Base-by-base conservation (phyloP, 2,113 vertebrate species). In the Physeter macrocephalus region DNA sequence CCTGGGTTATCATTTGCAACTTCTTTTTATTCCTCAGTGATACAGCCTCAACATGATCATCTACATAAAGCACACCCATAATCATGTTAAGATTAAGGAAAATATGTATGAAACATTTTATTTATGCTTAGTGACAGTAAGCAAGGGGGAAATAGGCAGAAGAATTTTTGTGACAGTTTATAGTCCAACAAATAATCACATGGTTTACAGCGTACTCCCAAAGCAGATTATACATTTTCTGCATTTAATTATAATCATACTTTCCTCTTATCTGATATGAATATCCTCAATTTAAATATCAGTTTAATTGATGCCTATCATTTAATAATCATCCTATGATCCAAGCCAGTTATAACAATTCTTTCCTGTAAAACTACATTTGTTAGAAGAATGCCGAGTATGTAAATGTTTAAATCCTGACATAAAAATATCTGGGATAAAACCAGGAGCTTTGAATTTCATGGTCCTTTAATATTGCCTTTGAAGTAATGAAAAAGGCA, bases 361-460 rank as follows among this genome's bases (percentile, higher is more conserved):
- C 88, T 95, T 93, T 72, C 90, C 52, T 74, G 72, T 97, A 97
- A 98, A 98, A 97, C n/a, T 41, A 85, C 46, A 87, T 66, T 88
- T 84, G 78, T 88, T 97, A 97, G 91, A 96, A 61, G 27, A 95
- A 97, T 62, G 88, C 92, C 43, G 94, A 95, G 91, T 88, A 90
- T 66, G 61, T 92, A 98, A 98, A 98, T 97, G 87, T 96, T 98
- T 98, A 98, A 98, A 96, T 97, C 89, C 69, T 85, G 86, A 91
- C 88, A 98, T 98, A 98, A 98, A 98, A 98, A 86, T 25, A 59
- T 80, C 97, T 94, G 84, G 62, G 97, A 98, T 98, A 99, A 98
- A 99, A 98, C 94, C 85, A 94, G 96, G 93, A 98, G 94, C 96
- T 98, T 92, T 98, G 98, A 98, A 98, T 98, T 98, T 98, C 98